Conservation (phyloP, 2,113 vertebrate genomes). For the Penelope pileata region DNA sequence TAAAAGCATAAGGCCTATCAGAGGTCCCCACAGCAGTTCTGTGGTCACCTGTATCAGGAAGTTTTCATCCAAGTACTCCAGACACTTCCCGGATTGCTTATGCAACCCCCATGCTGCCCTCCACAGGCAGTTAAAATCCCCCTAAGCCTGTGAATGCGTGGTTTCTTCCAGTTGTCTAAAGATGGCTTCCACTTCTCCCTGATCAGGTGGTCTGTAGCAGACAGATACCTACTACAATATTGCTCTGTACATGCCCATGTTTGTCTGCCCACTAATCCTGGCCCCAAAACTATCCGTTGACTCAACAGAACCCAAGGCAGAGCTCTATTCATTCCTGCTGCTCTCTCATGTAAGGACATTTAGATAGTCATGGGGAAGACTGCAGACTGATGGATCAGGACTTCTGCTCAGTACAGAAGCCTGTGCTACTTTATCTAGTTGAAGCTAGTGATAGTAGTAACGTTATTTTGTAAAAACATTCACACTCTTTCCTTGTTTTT, state of each 20-base stretch:
- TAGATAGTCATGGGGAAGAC: not conserved
- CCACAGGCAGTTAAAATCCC: not conserved
- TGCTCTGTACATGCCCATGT: accelerated
- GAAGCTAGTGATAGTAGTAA: not conserved
- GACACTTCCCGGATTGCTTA: not conserved
- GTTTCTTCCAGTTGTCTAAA: not conserved
- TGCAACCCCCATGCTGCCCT: not conserved
- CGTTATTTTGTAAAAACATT: not conserved
- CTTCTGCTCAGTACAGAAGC: not conserved
- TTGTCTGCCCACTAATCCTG: not conserved
- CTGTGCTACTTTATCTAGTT: not conserved
- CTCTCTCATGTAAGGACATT: not conserved
- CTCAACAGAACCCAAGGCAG: not conserved
- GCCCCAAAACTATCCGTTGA: not conserved
- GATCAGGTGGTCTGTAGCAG: not conserved
- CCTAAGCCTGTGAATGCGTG: accelerated
- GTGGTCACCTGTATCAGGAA: not conserved
- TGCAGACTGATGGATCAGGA: accelerated
- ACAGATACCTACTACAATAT: not conserved
- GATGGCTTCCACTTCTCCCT: not conserved
- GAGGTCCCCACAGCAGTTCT: not conserved
- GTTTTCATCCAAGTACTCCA: not conserved
- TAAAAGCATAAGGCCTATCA: not conserved
- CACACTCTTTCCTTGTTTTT: not conserved
- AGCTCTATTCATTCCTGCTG: not conserved